Conservation (phyloP, 2,113 vertebrate species). For the Himantopus leucocephalus region DNA sequence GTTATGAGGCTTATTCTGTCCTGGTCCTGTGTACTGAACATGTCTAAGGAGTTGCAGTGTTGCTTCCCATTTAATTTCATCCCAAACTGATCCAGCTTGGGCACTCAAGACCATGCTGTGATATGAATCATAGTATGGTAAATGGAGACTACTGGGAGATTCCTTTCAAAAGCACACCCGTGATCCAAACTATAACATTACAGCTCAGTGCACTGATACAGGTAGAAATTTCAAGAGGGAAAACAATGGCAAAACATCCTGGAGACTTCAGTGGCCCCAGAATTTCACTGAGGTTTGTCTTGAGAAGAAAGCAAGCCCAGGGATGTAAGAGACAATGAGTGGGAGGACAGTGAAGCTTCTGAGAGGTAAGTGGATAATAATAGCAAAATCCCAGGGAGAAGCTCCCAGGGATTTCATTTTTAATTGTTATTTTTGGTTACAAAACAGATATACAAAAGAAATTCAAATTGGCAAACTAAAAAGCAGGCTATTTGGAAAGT, state of each 20-base stretch:
- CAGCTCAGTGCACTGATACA: neutral
- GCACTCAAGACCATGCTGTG: neutral
- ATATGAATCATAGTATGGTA: rapidly evolving
- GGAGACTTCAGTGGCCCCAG: neutral
- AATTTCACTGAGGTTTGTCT: neutral
- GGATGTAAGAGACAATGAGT: neutral
- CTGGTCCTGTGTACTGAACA: neutral
- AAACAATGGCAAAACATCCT: neutral
- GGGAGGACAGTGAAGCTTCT: neutral
- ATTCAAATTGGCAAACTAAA: neutral
- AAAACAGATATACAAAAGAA: neutral
- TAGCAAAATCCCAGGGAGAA: neutral
- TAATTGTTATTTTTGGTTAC: neutral
- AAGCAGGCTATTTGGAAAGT: neutral
- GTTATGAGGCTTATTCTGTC: neutral
- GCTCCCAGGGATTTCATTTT: neutral
- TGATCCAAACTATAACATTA: neutral
- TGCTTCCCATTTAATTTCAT: neutral
- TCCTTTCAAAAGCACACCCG: neutral
- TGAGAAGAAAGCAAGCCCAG: neutral
- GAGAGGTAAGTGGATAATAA: neutral
- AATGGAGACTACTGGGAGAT: neutral
- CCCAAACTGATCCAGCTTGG: neutral
- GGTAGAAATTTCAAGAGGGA: neutral
- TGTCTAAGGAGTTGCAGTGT: neutral